Evolutionary conservation across 2,797 vertebrate genomes (phyloP), one percentile per base, ranked within the genome.

Genomic region (Acanthurus lineatus): DNA sequence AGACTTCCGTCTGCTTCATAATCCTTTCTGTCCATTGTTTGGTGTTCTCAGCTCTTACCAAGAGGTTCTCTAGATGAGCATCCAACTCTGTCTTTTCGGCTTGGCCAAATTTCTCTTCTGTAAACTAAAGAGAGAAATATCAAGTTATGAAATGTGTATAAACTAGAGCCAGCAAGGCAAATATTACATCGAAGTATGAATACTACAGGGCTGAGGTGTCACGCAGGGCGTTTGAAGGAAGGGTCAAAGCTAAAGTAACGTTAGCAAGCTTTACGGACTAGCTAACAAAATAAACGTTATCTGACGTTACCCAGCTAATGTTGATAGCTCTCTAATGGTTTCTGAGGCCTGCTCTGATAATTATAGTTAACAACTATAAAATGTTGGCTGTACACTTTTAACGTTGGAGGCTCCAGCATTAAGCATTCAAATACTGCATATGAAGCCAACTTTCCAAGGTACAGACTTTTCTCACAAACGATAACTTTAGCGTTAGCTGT

Each of bases 31-130:
- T 99, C 97, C 98, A 99, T 75, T 95, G 89, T 92, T 98, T 99
- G 83, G 98, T 99, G 94, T 94, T 96, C 93, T 99, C 98, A 76
- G 98, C 98, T 94, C 97, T 96, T 90, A 94, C 90, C 84, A 99
- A 91, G 38, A 99, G 97, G 82, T 97, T 99, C 93, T 99, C 98
- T 92, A 99, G 88, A 80, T 99, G 98, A 79, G 97, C 97, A 89
- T 99, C 98, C 93, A 99, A 89, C 94, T 99, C 98, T 2, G 98
- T 99, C 93, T 98, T 99, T 86, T 99, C 98, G 77, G 98, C 98
- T 86, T 99, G 98, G 65, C 98, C 98, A 73, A 99, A 91, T 76
- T 99, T 99, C 93, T 99, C 98, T 93, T 99, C 98, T 40, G 98
- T 99, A 82, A 99, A 99, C 98, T 99, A 78, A 20, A 45, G 51